Evolutionary conservation across 2,888 invertebrate genomes (phyloP).

Genomic region (Sphaerophoria rueppellii): DNA sequence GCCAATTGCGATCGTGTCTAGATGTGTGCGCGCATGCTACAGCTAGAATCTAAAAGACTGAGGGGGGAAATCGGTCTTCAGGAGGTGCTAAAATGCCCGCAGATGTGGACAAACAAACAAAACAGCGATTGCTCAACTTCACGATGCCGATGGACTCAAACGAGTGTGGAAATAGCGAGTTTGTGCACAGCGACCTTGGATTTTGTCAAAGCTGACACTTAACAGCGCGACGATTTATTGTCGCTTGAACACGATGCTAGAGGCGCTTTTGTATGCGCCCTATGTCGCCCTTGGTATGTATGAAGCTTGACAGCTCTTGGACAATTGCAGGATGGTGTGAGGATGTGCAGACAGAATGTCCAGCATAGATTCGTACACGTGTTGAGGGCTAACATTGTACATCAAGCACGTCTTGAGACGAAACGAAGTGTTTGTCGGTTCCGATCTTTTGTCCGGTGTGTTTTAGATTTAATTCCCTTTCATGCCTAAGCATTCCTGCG

Average conservation of each 20-base stretch:
- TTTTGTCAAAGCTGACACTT: slow-evolving; percentile 73
- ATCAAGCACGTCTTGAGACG: background rate
- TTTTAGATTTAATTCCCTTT: slow-evolving; percentile 66
- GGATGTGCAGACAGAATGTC: slow-evolving; percentile 67
- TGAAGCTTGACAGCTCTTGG: slow-evolving; percentile 61
- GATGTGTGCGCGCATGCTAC: slow-evolving; percentile 28
- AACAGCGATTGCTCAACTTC: slow-evolving; percentile 62
- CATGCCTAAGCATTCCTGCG: slow-evolving; percentile 61
- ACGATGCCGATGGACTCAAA: background rate
- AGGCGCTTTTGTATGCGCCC: slow-evolving; percentile 31
- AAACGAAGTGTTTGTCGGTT: slow-evolving; percentile 45
- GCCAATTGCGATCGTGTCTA: slow-evolving; percentile 73
- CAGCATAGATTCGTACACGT: slow-evolving; percentile 63
- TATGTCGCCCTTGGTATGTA: background rate
- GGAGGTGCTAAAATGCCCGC: slow-evolving; percentile 66
- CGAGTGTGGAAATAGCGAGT: slow-evolving; percentile 17
- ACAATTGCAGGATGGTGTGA: slow-evolving; percentile 63
- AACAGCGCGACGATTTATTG: slow-evolving; percentile 71
- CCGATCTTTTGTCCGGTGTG: slow-evolving; percentile 9
- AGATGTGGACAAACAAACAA: slow-evolving; percentile 62
- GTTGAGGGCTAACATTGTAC: slow-evolving; percentile 37
- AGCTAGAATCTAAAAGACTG: background rate
- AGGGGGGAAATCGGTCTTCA: slow-evolving; percentile 29
- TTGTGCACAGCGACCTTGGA: slow-evolving; percentile 67
- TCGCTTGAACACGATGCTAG: slow-evolving; percentile 30